phyloP scores from a whole-genome alignment of 2,888 invertebrate species.

The Scelioninae gen. 2 region DNA sequence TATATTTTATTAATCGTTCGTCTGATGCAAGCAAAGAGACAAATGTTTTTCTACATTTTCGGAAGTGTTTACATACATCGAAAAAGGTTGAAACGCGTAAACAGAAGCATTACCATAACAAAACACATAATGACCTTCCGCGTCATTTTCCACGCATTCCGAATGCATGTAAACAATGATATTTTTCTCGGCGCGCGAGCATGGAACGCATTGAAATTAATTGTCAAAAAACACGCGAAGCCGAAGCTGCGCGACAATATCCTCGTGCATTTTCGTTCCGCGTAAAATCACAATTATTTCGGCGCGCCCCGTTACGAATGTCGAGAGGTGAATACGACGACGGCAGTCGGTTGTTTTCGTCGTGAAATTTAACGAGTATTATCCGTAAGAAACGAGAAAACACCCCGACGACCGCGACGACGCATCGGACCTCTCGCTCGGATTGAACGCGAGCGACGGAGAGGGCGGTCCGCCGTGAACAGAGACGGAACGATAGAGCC shows the following conservation, averaged over 20 bases:
- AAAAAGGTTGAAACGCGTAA: too few species aligned
- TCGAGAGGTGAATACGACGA: conserved; percentile 22
- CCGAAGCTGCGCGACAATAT: conserved; percentile 2
- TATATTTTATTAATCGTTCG: too few species aligned
- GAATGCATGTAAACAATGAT: too few species aligned
- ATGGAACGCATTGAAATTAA: conserved; percentile 16
- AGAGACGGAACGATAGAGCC: conserved; percentile 6
- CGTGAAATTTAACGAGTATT: conserved; percentile 41
- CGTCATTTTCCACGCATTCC: too few species aligned
- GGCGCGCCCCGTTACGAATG: conserved; percentile 41
- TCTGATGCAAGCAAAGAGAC: too few species aligned
- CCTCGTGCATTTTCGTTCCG: conserved; percentile 37
- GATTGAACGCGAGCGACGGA: conserved; percentile 1
- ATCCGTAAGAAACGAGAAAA: conserved; percentile 35
- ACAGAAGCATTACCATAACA: too few species aligned
- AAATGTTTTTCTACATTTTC: too few species aligned
- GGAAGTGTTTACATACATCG: too few species aligned
- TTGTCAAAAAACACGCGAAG: neutral
- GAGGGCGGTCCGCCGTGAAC: neutral
- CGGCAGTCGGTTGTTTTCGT: conserved; percentile 35
- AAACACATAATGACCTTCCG: too few species aligned
- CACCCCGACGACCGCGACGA: conserved; percentile 30
- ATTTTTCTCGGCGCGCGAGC: too few species aligned
- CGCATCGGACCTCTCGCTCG: conserved; percentile 23
- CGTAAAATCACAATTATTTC: conserved; percentile 41